phyloP scores from a whole-genome alignment of 1,140 invertebrate species.

The Gonatopus flavifemur region DNA sequence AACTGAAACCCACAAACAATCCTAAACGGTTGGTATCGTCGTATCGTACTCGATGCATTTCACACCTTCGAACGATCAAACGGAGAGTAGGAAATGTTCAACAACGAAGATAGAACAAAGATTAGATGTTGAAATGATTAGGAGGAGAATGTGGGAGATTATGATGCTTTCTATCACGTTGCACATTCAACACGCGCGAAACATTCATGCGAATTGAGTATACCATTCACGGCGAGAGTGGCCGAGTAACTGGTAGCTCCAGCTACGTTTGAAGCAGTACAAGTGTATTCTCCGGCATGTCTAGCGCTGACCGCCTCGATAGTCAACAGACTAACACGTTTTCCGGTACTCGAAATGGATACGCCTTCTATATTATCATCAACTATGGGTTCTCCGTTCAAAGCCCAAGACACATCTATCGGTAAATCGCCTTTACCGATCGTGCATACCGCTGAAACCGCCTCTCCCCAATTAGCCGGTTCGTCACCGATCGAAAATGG shows the following conservation, averaged over 20 bases:
- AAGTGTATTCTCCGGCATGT: slow-evolving; percentile 80
- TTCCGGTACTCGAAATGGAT: slow-evolving; percentile 53
- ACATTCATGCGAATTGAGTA: slow-evolving; percentile 18
- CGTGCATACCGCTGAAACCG: slow-evolving; percentile 65
- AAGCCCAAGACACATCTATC: slow-evolving; percentile 65
- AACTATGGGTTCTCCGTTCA: slow-evolving; percentile 57
- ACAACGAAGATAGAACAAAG: too few species aligned
- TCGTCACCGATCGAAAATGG: slow-evolving; percentile 64
- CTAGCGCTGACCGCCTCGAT: slow-evolving; percentile 74
- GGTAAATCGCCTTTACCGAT: slow-evolving; percentile 71
- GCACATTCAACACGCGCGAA: background rate
- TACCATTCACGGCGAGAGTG: slow-evolving; percentile 72
- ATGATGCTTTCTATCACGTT: background rate
- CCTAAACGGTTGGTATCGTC: slow-evolving; percentile 6
- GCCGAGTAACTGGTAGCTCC: slow-evolving; percentile 68
- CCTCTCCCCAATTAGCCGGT: slow-evolving; percentile 65
- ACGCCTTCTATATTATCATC: slow-evolving; percentile 27
- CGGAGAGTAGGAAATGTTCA: too few species aligned
- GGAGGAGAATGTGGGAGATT: too few species aligned
- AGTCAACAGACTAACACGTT: slow-evolving; percentile 71
- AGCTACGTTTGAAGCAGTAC: slow-evolving; percentile 71
- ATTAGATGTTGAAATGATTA: background rate
- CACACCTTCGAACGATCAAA: too few species aligned
- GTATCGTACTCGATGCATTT: too few species aligned
- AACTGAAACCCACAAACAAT: slow-evolving; percentile 56